Conservation (phyloP, 2,113 vertebrate genomes). For the Hippolais icterina region DNA sequence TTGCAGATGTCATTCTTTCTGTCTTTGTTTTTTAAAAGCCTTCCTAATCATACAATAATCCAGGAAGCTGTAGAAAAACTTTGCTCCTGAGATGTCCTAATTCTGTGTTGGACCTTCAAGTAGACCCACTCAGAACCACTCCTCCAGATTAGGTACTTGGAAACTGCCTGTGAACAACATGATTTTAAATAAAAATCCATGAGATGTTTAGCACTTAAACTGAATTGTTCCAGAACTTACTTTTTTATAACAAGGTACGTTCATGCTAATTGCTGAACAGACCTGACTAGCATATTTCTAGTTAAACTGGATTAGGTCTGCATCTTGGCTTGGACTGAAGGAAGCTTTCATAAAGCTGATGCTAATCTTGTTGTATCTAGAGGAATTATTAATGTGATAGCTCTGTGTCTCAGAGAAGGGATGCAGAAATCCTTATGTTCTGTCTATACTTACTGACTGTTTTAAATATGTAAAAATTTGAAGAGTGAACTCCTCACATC, state of each 20-base stretch:
- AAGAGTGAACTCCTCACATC: neutral
- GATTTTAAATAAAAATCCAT: neutral
- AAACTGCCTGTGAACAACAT: neutral
- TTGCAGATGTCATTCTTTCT: neutral
- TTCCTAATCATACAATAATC: neutral
- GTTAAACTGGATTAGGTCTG: neutral
- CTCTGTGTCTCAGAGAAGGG: neutral
- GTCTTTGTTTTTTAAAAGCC: neutral
- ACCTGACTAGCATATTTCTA: neutral
- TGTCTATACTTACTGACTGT: neutral
- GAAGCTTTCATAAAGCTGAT: neutral
- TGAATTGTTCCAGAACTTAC: neutral
- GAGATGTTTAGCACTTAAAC: neutral
- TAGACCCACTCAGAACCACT: neutral
- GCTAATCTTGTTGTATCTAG: neutral
- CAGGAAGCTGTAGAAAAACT: neutral
- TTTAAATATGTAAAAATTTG: neutral
- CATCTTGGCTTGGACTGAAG: neutral
- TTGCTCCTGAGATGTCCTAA: neutral
- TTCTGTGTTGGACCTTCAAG: neutral
- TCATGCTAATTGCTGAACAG: neutral
- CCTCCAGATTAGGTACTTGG: neutral
- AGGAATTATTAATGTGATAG: neutral
- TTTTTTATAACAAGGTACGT: neutral
- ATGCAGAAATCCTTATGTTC: neutral